Evolutionary conservation across 2,888 invertebrate genomes (phyloP), one percentile per base, ranked within the genome.

Genomic region (Gerosis bhagava): DNA sequence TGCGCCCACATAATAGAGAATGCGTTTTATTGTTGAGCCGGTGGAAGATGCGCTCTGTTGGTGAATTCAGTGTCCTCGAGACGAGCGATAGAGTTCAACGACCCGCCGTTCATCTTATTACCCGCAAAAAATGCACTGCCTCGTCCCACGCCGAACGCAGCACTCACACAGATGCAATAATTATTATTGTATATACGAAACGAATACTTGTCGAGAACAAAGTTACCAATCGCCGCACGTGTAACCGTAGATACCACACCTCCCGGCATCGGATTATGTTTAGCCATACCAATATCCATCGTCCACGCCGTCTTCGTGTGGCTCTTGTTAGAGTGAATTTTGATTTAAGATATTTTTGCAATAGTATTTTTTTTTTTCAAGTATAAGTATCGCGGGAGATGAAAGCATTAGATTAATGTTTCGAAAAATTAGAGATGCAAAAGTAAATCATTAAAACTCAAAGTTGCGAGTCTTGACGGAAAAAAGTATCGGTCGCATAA

Each of bases 81-180:
- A 77, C 78, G 69, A 68, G 69, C 74, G 65, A 66, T 67, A 60
- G 67, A 69, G 87, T 80, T 87, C 84, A 77, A 71, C 65, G 79
- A 80, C 77, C 83, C 71, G 61, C 70, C 76, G 78, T 79, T 82
- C 83, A 80, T 86, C 79, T 83, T 72, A 63, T n/a, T 65, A 72
- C 66, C 70, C 75, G 83, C 86, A 88, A 88, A 88, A 88, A 88
- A 84, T 88, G 86, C 84, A 88, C 67, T 81, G 84, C 70, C 75
- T 73, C 84, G 77, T 80, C 86, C 84, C 86, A 84, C 87, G 78
- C 75, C 70, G 72, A 82, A 81, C 78, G 75, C 77, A 80, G 70
- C 73, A 74, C 79, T 68, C 77, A 76, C 79, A 78, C 80, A 77
- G 60, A 65, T 66, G 59, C 54, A n/a, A n/a, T n/a, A 58, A 45